These are phyloP conservation scores for Rhimphoctona megacephalus DNA, from an alignment of 2,888 invertebrate species.

Conservation along the genomic window DNA sequence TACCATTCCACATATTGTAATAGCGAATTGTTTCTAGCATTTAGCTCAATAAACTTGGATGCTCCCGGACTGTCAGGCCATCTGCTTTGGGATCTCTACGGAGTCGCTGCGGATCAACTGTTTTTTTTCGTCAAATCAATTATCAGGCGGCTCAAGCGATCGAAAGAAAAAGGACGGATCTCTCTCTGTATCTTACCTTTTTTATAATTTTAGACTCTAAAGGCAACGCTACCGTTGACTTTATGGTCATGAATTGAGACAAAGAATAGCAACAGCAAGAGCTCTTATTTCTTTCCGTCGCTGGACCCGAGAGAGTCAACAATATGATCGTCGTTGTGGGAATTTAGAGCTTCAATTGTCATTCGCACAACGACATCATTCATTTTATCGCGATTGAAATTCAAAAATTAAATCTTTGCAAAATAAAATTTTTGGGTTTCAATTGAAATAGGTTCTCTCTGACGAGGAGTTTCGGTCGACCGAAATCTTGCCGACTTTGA, in stretches of 20 bases:
- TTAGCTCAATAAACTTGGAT: not conserved
- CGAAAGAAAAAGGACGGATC: not conserved
- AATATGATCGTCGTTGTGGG: conserved; percentile 5
- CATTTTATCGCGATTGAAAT: not conserved
- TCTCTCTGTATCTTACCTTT: not conserved
- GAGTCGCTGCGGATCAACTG: not conserved
- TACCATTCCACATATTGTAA: not conserved
- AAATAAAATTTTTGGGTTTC: not conserved
- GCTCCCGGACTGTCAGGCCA: not conserved
- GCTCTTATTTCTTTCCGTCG: conserved; percentile 2
- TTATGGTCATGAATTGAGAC: conserved; percentile 1
- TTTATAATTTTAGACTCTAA: not conserved
- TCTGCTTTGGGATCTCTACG: not conserved
- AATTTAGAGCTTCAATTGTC: not conserved
- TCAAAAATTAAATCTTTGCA: not conserved
- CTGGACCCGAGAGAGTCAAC: not conserved
- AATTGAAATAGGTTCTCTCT: not conserved
- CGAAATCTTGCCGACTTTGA: not conserved
- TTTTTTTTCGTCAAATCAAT: not conserved
- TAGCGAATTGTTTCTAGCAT: conserved; percentile 7
- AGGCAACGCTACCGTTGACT: not conserved
- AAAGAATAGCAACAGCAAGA: conserved; percentile 9
- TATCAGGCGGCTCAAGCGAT: not conserved
- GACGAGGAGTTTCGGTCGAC: not conserved
- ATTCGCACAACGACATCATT: not conserved